Evolutionary conservation across 2,888 invertebrate species (phyloP).

Genomic region (Netelia fuscicornis): DNA sequence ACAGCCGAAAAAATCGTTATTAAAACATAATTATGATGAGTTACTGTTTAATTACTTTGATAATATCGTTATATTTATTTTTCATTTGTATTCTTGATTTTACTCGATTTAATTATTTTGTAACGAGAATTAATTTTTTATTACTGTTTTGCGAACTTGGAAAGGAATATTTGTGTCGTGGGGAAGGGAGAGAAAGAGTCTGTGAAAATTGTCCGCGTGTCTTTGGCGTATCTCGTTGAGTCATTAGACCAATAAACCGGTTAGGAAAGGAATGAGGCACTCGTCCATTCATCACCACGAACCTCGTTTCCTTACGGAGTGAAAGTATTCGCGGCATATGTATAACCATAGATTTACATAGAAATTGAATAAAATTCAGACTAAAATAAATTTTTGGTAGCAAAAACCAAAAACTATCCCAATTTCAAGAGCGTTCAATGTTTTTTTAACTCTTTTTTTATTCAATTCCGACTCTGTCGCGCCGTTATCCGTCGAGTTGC

Average conservation of each 20-base stretch:
- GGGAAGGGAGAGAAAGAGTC: background rate
- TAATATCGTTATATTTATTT: too few species aligned
- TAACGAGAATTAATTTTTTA: too few species aligned
- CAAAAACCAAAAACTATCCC: too few species aligned
- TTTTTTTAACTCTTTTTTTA: background rate
- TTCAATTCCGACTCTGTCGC: background rate
- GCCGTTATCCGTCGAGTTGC: background rate
- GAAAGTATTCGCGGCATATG: constrained; percentile 7
- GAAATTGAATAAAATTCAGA: too few species aligned
- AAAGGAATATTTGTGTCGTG: background rate
- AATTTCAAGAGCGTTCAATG: too few species aligned
- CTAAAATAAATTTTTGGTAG: too few species aligned
- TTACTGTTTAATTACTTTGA: too few species aligned
- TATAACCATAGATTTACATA: too few species aligned
- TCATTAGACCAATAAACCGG: constrained; percentile 17
- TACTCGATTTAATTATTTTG: too few species aligned
- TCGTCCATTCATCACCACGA: background rate
- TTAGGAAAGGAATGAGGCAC: background rate
- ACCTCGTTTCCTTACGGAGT: background rate
- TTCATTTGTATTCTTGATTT: too few species aligned
- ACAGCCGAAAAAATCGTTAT: background rate
- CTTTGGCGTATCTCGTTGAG: background rate
- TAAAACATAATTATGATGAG: too few species aligned
- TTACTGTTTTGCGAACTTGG: too few species aligned
- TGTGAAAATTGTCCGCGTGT: background rate